Conservation (phyloP, 1,140 invertebrate genomes). For the Lepidurus packardi region DNA sequence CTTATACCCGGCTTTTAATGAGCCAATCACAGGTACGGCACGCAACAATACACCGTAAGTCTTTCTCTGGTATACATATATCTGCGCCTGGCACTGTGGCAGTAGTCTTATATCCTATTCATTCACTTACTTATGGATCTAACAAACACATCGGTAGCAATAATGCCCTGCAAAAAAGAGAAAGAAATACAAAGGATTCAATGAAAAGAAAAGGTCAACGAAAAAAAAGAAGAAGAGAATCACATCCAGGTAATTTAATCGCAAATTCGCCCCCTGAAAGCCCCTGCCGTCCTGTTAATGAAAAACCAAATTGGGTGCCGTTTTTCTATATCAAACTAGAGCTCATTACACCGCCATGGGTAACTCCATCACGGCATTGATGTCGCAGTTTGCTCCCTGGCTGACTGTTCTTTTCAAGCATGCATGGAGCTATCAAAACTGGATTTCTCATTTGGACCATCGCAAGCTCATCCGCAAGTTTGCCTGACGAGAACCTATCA, state of each 20-base stretch:
- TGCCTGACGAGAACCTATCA: neutral
- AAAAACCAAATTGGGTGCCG: neutral
- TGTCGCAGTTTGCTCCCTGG: neutral
- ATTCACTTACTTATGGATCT: constrained; percentile 22
- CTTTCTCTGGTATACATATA: neutral
- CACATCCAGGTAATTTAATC: neutral
- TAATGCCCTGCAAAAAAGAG: neutral
- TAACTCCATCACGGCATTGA: constrained; percentile 13
- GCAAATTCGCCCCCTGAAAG: neutral
- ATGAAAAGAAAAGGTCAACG: neutral
- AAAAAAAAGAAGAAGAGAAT: neutral
- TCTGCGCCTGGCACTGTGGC: neutral
- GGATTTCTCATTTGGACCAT: neutral
- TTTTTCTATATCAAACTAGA: neutral
- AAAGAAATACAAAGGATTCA: neutral
- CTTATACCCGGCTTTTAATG: neutral
- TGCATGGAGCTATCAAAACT: constrained; percentile 21
- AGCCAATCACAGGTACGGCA: constrained; percentile 15
- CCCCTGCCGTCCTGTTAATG: constrained; percentile 4
- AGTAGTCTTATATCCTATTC: neutral
- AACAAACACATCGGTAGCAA: neutral
- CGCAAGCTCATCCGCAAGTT: neutral
- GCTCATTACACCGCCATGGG: neutral
- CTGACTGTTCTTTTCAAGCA: constrained; percentile 4
- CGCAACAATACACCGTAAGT: constrained; percentile 4